Percentiles rank a stretch among this genome's conserved stretches.
Evolutionary conservation across 2,113 vertebrate genomes (phyloP).

Genomic region (Urocynchramus pylzowi): DNA sequence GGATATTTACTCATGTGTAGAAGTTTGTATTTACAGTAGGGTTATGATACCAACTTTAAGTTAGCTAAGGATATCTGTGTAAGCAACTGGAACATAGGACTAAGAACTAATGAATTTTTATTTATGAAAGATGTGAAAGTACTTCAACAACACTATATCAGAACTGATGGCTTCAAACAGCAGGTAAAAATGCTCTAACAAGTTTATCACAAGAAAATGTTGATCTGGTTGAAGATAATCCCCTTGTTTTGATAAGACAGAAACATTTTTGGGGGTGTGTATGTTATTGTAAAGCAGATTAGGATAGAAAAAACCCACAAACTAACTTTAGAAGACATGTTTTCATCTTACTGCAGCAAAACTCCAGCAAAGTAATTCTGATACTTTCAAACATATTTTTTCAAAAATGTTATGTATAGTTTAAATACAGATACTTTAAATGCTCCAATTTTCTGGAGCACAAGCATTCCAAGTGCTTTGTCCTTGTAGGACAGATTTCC

Average conservation of each 20-base stretch:
- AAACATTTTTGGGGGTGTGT: neutral
- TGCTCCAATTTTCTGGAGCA: neutral
- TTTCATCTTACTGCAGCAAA: neutral
- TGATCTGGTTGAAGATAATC: neutral
- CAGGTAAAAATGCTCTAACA: neutral
- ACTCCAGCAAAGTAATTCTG: neutral
- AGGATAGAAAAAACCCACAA: neutral
- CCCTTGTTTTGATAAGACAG: neutral
- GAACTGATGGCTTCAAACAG: neutral
- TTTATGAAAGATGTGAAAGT: constrained; percentile 49
- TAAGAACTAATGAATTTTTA: constrained; percentile 71
- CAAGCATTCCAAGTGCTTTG: neutral
- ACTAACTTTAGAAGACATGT: neutral
- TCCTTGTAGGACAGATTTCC: neutral
- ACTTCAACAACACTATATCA: neutral
- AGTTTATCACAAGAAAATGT: neutral
- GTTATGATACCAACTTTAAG: constrained; percentile 72
- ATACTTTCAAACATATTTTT: neutral
- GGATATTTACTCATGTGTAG: constrained; percentile 64
- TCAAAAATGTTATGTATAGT: neutral
- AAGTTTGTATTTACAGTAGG: constrained; percentile 75
- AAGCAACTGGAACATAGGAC: constrained; percentile 66
- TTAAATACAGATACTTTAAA: neutral
- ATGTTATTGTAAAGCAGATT: neutral
- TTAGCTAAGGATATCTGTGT: constrained; percentile 66